Base-by-base conservation (phyloP, 2,888 invertebrate species). In the Rhaphigaster nebulosa region DNA sequence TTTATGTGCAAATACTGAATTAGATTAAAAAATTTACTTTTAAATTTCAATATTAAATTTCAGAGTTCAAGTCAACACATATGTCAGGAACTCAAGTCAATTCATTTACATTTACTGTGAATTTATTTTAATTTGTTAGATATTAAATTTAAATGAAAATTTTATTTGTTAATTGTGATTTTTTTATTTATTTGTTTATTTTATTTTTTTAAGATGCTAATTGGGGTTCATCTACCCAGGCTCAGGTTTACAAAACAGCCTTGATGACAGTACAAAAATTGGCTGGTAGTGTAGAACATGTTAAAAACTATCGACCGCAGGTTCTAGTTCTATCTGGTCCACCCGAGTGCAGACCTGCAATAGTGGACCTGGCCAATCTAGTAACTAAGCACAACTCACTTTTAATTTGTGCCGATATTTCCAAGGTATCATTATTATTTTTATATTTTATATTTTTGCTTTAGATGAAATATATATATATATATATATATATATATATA, bases 141-240 rank as follows among this genome's bases (percentile, higher is more conserved):
- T 6, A 5, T 29, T 65, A 3, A 29, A 34, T 65, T 29, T 1
- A 65, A 65, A 29, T 65, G 29, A 65, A 65, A 65, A 13, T 29
- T 65, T 18, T 29, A 65, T 65, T 1, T 65, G 4, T 29, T 65
- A 20, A 52, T 87, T 20, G 5, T 87, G 3, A 20, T 87, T 15
- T 13, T 34, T 50, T 38, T 76, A 29, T 5, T 65, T 29, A 29
- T 65, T 76, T 76, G 0, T 56, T 34, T 41, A 18, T 29, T 41
- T 87, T 84, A 6, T 88, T 91, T 91, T 91, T 92, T 93, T 50
- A 92, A 97, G 98, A 99, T 93, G 99, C 99, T 4, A 99, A 99
- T 94, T 99, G 99, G 99, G 99, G 99, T 6, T 98, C 99, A 0
- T 98, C 98, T 2, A 98, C 98, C 0, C 99, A 99, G 94, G 99